These are phyloP conservation scores for Coregonus ussuriensis DNA, from an alignment of 2,797 vertebrate genomes.

Conservation along the genomic window DNA sequence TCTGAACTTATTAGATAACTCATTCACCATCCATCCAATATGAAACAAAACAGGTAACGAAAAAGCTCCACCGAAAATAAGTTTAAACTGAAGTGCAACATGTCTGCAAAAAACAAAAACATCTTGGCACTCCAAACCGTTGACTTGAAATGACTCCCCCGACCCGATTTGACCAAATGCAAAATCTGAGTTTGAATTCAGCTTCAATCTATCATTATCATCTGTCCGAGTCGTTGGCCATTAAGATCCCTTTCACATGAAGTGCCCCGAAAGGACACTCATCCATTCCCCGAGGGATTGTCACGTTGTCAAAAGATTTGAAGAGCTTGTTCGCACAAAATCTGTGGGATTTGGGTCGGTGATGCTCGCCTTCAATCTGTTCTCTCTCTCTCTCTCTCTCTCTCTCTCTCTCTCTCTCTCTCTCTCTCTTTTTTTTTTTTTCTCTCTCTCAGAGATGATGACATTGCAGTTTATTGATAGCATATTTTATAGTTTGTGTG, in stretches of 20 bases:
- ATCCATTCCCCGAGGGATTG: slow-evolving; percentile 36
- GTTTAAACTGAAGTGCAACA: slow-evolving; percentile 16
- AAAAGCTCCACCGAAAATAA: slow-evolving; percentile 12
- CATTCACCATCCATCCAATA: neutral
- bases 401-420: slow-evolving; percentile 5
- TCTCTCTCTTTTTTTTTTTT: neutral
- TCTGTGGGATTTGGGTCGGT: slow-evolving; percentile 37
- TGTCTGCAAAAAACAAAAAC: slow-evolving; percentile 13
- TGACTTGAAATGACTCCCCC: neutral
- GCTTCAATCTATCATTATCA: slow-evolving; percentile 21
- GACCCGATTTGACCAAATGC: neutral
- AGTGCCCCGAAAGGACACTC: slow-evolving; percentile 8
- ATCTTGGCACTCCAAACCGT: neutral
- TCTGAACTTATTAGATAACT: slow-evolving; percentile 39
- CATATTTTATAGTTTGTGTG: neutral
- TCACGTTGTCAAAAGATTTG: slow-evolving; percentile 69
- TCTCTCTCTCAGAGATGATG: neutral
- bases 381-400: neutral
- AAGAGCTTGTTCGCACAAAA: slow-evolving; percentile 31
- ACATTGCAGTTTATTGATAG: neutral
- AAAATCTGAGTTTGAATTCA: slow-evolving; percentile 7
- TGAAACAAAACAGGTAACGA: neutral
- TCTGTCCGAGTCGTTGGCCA: slow-evolving; percentile 3
- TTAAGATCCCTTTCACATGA: slow-evolving; percentile 15
- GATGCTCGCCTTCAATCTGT: slow-evolving; percentile 21